phyloP scores from a whole-genome alignment of 2,888 invertebrate species.

The Drosophila multiciliata region DNA sequence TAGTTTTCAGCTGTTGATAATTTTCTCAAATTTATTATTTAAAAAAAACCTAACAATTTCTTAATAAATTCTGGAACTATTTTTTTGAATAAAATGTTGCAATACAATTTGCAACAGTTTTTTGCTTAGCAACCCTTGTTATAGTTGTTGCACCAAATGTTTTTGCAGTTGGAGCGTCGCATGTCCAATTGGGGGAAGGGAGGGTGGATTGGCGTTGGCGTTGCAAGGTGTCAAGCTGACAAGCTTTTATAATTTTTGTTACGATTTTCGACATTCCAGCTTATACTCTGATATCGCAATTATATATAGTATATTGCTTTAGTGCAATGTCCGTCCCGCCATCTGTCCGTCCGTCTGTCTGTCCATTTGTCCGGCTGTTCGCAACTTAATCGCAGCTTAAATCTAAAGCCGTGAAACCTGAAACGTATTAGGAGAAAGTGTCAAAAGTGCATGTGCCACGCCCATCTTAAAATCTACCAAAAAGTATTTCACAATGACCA shows the following conservation, averaged over 20 bases:
- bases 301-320: not conserved
- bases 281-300: constrained; percentile 15
- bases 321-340: not conserved
- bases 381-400: too few relatives aligned
- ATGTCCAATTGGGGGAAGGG: constrained; percentile 54
- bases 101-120: not conserved
- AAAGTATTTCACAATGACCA: too few relatives aligned
- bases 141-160: constrained; percentile 33
- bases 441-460: not conserved
- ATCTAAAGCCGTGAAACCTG: not conserved
- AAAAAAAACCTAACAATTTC: not conserved
- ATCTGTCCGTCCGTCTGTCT: too few relatives aligned
- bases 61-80: not conserved
- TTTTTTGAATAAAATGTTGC: not conserved
- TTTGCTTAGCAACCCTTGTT: constrained; percentile 34
- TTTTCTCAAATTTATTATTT: not conserved
- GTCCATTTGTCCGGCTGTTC: too few relatives aligned
- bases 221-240: constrained; percentile 74
- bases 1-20: not conserved
- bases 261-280: constrained; percentile 63
- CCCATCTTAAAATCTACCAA: too few relatives aligned
- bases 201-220: constrained; percentile 1
- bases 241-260: constrained; percentile 71
- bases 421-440: not conserved
- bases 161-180: constrained; percentile 37